phyloP scores from a whole-genome alignment of 2,797 vertebrate genomes.

The Falco concolor region DNA sequence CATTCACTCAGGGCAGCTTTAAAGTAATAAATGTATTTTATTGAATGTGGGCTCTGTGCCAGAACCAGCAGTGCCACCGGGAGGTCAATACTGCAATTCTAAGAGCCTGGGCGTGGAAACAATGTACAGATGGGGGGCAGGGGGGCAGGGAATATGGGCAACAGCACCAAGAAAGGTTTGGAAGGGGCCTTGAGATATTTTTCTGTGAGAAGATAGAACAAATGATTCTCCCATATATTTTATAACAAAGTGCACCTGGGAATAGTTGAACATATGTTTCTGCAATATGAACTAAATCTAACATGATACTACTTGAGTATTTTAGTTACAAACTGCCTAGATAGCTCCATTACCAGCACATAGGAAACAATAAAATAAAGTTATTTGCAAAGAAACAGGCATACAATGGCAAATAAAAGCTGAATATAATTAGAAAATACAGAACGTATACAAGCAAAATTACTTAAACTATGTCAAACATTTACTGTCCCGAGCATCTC shows the following conservation, averaged over 20 bases:
- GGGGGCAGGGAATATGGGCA: neutral
- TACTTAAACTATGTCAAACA: neutral
- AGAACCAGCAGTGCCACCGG: neutral
- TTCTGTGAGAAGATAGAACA: neutral
- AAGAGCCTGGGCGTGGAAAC: neutral
- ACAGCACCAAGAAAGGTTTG: neutral
- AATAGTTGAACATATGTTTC: neutral
- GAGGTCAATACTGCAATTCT: neutral
- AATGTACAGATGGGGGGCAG: rapidly evolving
- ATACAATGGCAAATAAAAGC: neutral
- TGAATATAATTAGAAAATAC: neutral
- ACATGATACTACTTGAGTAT: neutral
- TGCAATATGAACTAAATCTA: neutral
- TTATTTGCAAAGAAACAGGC: neutral
- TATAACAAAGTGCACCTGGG: neutral
- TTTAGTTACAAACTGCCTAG: neutral
- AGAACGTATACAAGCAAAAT: neutral
- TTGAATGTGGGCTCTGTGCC: neutral
- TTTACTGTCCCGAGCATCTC: neutral
- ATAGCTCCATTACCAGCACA: neutral
- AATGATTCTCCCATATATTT: neutral
- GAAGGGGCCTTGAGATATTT: neutral
- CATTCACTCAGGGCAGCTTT: neutral
- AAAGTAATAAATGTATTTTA: neutral
- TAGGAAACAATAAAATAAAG: too few relatives aligned